These are phyloP conservation scores for Rallus limicola DNA, from an alignment of 2,113 vertebrate species.

Conservation along the genomic window DNA sequence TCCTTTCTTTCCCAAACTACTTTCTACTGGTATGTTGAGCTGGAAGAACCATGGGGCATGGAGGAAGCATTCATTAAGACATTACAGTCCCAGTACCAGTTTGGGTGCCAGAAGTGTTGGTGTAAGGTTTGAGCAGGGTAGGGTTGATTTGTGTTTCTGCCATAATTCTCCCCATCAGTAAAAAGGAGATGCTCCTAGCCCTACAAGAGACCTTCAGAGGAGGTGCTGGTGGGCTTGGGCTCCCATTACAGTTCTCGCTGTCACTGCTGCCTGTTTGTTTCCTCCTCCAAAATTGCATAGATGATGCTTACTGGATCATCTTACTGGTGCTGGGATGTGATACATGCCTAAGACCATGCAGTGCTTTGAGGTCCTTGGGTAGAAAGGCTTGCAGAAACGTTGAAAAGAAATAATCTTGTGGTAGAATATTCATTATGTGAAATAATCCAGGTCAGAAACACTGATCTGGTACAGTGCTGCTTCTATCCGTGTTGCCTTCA, in stretches of 20 bases:
- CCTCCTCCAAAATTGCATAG: neutral
- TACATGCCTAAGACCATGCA: rapidly evolving
- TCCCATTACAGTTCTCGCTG: neutral
- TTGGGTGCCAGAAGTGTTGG: neutral
- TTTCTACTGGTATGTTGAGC: neutral
- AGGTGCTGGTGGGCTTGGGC: neutral
- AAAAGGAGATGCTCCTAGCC: neutral
- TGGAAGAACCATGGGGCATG: neutral
- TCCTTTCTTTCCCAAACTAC: neutral
- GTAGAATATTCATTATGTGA: too few species aligned
- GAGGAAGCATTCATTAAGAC: neutral
- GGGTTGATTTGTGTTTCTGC: neutral
- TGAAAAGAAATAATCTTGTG: neutral
- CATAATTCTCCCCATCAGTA: rapidly evolving
- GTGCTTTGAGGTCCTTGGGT: neutral
- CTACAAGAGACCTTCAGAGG: neutral
- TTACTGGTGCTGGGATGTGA: too few species aligned
- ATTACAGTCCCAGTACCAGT: neutral
- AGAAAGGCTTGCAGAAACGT: neutral
- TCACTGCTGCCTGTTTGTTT: neutral
- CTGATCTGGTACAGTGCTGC: neutral
- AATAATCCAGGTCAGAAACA: neutral
- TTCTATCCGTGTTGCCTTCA: neutral
- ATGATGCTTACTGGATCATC: neutral
- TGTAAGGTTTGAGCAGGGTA: neutral